These are phyloP conservation scores for Leucosticte australis DNA, from an alignment of 2,113 vertebrate genomes.

Conservation along the genomic window DNA sequence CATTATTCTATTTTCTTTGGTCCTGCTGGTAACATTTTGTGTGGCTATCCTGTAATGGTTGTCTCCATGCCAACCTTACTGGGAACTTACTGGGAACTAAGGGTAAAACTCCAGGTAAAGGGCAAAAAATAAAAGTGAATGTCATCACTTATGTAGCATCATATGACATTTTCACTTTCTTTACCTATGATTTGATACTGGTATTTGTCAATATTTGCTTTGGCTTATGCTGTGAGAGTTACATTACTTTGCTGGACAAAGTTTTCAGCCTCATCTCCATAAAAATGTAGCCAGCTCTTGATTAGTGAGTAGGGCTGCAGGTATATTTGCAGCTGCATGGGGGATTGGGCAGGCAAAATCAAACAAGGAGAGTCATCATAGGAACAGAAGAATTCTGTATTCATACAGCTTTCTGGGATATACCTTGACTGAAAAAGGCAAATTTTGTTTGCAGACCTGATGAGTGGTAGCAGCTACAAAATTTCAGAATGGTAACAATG, in stretches of 20 bases:
- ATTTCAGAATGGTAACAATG: not conserved
- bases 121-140: not conserved
- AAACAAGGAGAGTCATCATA: not conserved
- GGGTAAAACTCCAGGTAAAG: not conserved
- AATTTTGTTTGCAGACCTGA: not conserved
- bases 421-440: not conserved
- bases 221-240: not conserved
- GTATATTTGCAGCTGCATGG: not conserved
- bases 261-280: not conserved
- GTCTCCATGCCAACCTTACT: not conserved
- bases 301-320: not conserved
- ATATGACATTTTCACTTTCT: not conserved
- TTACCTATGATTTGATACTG: not conserved
- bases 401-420: not conserved
- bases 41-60: not conserved
- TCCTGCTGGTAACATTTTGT: not conserved
- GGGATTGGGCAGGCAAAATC: not conserved
- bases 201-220: not conserved
- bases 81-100: not conserved
- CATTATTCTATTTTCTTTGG: not conserved
- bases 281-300: not conserved
- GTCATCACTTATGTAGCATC: not conserved
- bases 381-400: not conserved
- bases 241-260: not conserved
- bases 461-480: not conserved